Evolutionary conservation across 2,797 vertebrate genomes (phyloP), one percentile per base, ranked within the genome.

Genomic region (Taenioides sp.): DNA sequence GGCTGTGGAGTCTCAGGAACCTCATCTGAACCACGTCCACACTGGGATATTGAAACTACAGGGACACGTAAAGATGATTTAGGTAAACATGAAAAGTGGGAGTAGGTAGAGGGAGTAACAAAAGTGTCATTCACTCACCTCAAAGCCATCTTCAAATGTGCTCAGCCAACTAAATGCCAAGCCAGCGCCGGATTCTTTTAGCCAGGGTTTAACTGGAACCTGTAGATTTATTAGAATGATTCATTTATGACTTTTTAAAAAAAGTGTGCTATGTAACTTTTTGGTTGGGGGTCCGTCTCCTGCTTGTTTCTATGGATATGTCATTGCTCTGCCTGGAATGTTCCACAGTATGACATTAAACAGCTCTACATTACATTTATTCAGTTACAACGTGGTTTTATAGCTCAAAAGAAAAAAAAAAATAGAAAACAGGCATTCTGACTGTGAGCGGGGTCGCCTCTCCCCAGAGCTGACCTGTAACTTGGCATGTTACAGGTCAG

Each of bases 1-100:
- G 82, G 88, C 95, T 96, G 88, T 93, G 93, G 78, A 96, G 88
- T 59, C 92, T 91, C 60, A 96, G 88, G 83, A 96, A 96, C 64
- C 94, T 92, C 50, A 95, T 92, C 91, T 96, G 95, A 68, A 96
- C 95, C 14, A 93, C 76, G 57, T 89, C 91, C 27, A 85, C 78
- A 7, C 92, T 93, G 0, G 55, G 70, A 65, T 96, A 96, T 22
- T 94, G 90, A 80, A 96, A 92, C 95, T 96, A 84, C 0, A 0
- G 61, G 60, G 16, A 67, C 12, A 49, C 5, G 16, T 17, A 17
- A 17, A 47, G 43, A 47, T 17, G 27, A 70, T 69, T 75, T 31
- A 62, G 69, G 68, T n/a, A 65, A 57, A 67, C 20, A 72, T 66
- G 59, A 37, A 28, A 74, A 65, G 3, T 47, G 1, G 10, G 37